Evolutionary conservation across 2,888 invertebrate genomes (phyloP), one percentile per base, ranked within the genome.

Genomic region (Agapostemon virescens): DNA sequence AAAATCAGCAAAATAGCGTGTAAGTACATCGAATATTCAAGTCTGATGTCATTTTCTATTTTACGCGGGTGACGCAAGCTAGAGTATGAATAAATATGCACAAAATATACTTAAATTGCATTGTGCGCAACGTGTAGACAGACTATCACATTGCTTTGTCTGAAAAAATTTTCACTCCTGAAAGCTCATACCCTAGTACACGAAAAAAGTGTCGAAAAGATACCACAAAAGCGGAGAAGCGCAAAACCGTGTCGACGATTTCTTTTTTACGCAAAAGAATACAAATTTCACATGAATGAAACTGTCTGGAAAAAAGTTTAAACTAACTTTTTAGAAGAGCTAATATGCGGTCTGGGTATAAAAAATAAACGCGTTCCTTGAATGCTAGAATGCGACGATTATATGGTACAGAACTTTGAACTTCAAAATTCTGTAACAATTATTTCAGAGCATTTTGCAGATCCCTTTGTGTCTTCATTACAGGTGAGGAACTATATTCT

Each of bases 381-480:
- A n/a, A 49, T 49, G 13, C 33, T 36, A 38, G 17, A 20, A 38
- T 20, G 63, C 4, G 63, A 36, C 63, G 11, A 11, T 63, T 33
- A 11, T n/a, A n/a, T 38, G 38, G 11, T 33, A 11, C 15, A 30
- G 17, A 30, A 17, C 61, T 33, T 61, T 61, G 15, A 38, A 64
- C 13, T 17, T 38, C 15, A 2, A 38, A 15, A 40, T 33, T 15
- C 45, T 23, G 36, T 38, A 55, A 26, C 17, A 69, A 55, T 38
- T 23, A 33, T 38, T 36, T 69, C 33, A 52, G 33, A 52, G 49
- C 36, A 52, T 36, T 36, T 36, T 26, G 26, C 36, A n/a, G 23
- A 52, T 33, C 52, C 9, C 36, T 69, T 36, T 52, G 49, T 45
- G 17, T 69, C 49, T 36, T 69, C 26, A 33, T 52, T 23, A 52